A percentile compares a stretch with the other conserved stretches of the same genome.
Conservation (phyloP, 30 jellyfish, hydroid and myxozoan genomes). For the Aurelia coerulea region DNA sequence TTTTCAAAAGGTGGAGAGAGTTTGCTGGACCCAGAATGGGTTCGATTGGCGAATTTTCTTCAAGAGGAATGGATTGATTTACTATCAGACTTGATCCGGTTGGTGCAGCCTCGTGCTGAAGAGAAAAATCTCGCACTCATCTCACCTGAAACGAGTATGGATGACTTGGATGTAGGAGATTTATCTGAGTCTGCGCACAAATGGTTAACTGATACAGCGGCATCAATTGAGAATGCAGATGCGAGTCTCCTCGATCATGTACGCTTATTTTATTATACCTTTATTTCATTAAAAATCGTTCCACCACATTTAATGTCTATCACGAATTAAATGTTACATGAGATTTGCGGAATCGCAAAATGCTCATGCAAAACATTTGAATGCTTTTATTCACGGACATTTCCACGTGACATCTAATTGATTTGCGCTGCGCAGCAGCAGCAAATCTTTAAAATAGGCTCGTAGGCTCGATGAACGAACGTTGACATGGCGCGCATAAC, state of each 20-base stretch:
- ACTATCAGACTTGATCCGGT: constrained; percentile 51
- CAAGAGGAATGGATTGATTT: constrained; percentile 88
- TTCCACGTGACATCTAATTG: too few relatives aligned
- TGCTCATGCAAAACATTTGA: too few relatives aligned
- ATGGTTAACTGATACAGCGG: constrained; percentile 77
- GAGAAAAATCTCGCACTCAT: constrained; percentile 21
- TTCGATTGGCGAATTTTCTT: constrained; percentile 80
- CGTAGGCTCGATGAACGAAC: too few relatives aligned
- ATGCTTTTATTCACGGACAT: too few relatives aligned
- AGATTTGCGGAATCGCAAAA: too few relatives aligned
- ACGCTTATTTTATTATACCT: background rate
- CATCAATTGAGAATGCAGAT: constrained; percentile 74
- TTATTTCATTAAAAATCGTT: background rate
- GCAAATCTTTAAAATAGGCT: too few relatives aligned
- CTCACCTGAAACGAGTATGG: background rate
- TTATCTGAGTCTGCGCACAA: constrained; percentile 41
- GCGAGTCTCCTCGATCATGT: constrained; percentile 90
- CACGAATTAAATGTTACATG: background rate
- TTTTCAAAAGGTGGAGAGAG: constrained; percentile 77
- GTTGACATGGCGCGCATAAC: too few relatives aligned
- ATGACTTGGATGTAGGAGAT: constrained; percentile 19
- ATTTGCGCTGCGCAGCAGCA: too few relatives aligned
- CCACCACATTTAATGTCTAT: background rate
- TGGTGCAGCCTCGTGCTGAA: constrained; percentile 63
- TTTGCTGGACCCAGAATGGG: constrained; percentile 95